Percentiles rank a stretch among this genome's conserved stretches.
phyloP scores from a whole-genome alignment of 2,113 vertebrate species.

The Alligator sinensis region DNA sequence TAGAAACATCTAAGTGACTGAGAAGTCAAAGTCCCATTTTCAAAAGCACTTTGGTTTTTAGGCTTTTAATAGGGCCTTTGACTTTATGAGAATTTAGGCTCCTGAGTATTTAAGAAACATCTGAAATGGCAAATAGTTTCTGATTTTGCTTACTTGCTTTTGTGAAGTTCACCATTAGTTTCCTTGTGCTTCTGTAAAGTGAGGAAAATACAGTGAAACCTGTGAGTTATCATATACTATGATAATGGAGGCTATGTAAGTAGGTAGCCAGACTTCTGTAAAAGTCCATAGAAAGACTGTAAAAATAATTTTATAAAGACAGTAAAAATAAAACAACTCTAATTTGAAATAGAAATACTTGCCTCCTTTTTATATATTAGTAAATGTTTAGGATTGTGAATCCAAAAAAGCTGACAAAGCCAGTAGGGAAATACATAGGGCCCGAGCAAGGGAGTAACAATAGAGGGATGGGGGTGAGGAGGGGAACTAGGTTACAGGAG shows the following conservation, averaged over 20 bases:
- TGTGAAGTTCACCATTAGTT: background rate
- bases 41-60: background rate
- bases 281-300: background rate
- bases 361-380: no score
- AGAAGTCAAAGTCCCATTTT: background rate
- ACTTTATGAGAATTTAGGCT: background rate
- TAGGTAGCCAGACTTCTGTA: slow-evolving; percentile 4
- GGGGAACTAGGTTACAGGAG: no score
- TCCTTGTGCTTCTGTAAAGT: background rate
- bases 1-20: background rate
- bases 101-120: background rate
- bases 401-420: no score
- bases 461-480: background rate
- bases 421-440: no score
- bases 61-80: background rate
- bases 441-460: no score
- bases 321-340: background rate
- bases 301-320: background rate
- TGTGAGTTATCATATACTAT: background rate
- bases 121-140: no score
- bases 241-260: background rate
- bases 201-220: background rate
- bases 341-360: background rate
- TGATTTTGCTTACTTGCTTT: background rate
- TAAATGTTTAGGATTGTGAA: no score